These are phyloP conservation scores for Xiphophorus hellerii DNA, from an alignment of 2,113 vertebrate species.

Conservation along the genomic window DNA sequence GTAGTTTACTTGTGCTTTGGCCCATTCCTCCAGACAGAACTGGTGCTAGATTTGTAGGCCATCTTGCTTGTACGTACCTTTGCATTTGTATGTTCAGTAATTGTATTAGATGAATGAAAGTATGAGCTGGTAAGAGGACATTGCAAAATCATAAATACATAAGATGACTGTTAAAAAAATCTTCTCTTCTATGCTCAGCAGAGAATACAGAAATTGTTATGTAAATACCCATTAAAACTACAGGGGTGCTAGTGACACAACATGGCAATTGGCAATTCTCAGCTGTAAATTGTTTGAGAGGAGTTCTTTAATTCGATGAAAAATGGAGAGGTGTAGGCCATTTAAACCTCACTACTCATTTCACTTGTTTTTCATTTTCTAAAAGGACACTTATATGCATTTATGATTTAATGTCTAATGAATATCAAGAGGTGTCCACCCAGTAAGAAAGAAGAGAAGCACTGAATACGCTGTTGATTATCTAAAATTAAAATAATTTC, in stretches of 20 bases:
- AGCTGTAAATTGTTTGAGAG: not conserved
- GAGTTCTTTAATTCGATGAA: not conserved
- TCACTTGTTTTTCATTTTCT: not conserved
- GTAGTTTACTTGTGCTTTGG: too few species aligned
- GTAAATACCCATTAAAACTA: conserved; percentile 7
- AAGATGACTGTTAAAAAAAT: not conserved
- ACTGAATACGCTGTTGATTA: conserved; percentile 2
- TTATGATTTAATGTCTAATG: not conserved
- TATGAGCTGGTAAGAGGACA: not conserved
- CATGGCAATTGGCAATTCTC: not conserved
- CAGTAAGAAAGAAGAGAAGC: not conserved
- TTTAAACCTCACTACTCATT: not conserved
- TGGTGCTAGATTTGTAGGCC: too few species aligned
- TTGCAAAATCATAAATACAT: not conserved
- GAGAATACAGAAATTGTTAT: not conserved
- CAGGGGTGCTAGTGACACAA: not conserved
- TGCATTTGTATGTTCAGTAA: not conserved
- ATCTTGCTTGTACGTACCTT: too few species aligned
- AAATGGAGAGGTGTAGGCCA: not conserved
- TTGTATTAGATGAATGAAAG: not conserved
- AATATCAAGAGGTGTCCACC: not conserved
- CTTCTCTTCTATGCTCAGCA: not conserved
- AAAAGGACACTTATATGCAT: not conserved
- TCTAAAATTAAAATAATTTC: conserved; percentile 10
- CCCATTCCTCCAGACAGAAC: too few species aligned